Evolutionary conservation across 2,888 invertebrate species (phyloP), one percentile per base, ranked within the genome.

Genomic region (Chrysolina americana): DNA sequence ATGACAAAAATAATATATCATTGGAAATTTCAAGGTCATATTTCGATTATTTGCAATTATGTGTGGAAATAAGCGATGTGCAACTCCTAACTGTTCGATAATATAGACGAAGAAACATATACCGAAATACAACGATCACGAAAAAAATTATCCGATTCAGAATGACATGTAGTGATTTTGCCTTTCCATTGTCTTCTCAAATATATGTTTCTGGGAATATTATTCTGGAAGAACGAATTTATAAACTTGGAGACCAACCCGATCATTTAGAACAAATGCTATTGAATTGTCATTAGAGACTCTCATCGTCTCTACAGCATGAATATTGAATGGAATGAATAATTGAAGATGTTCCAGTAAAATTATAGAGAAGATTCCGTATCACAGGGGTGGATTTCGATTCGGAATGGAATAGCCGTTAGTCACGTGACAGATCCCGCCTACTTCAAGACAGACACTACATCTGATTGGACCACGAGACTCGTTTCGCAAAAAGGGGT

Each of bases 401-500:
- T 72, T 66, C 56, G 41, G 23, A 23, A 64, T 62, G 41, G 63
- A 68, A 73, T 72, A 74, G 62, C 36, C 47, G 11, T 11, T 21
- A 66, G 72, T 74, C 77, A 77, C 74, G 78, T 74, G 75, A 72
- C 47, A 65, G 50, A 75, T 75, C 70, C 81, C 75, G 71, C 81
- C 76, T 70, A 23, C 68, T 68, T 44, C 17, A 68, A 70, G 69
- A 68, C 48, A 59, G 62, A 41, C 62, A 21, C 41, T 17, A 6
- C 9, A 68, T 79, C 56, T 76, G 71, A 82, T 82, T 82, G 82
- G 82, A 79, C 78, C 82, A 82, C 82, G 82, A 82, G 65, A 44
- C 11, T 44, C 48, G 65, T 74, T 75, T 70, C 68, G 69, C 66
- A 59, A 74, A 70, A 76, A 65, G 50, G 36, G 2, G 47, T 21